Percentiles rank a stretch among this genome's conserved stretches.
Conservation (phyloP, 2,113 vertebrate genomes). For the Cyphomyrus discorhynchus region DNA sequence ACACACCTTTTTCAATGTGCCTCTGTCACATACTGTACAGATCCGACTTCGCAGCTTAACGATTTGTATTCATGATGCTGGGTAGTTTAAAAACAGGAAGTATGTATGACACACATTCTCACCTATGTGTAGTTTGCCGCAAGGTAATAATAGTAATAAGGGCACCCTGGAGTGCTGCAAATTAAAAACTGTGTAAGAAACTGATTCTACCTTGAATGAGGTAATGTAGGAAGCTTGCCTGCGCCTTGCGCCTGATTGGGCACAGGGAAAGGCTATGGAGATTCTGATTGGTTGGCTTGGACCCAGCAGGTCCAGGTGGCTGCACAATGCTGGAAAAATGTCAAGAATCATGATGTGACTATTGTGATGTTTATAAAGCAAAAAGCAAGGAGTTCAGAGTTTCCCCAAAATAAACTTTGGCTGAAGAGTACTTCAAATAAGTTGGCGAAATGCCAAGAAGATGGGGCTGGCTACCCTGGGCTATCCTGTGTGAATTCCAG, state of each 20-base stretch:
- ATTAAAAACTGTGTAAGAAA: neutral
- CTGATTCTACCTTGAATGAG: neutral
- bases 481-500: neutral
- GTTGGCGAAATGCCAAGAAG: neutral
- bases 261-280: neutral
- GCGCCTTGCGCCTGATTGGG: neutral
- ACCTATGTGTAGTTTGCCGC: neutral
- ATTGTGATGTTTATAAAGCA: neutral
- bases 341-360: neutral
- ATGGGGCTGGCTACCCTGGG: neutral
- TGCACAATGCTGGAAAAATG: neutral
- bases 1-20: neutral
- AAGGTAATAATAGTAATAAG: neutral
- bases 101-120: neutral
- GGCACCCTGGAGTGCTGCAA: neutral
- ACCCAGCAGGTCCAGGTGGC: neutral
- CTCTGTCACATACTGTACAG: neutral
- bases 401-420: neutral
- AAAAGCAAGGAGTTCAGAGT: neutral
- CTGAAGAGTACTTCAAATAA: neutral
- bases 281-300: neutral
- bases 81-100: neutral
- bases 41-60: neutral
- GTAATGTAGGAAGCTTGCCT: neutral
- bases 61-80: neutral